Conservation (phyloP, 53 echinoderm and acorn worm genomes). For the Luidia sarsii region DNA sequence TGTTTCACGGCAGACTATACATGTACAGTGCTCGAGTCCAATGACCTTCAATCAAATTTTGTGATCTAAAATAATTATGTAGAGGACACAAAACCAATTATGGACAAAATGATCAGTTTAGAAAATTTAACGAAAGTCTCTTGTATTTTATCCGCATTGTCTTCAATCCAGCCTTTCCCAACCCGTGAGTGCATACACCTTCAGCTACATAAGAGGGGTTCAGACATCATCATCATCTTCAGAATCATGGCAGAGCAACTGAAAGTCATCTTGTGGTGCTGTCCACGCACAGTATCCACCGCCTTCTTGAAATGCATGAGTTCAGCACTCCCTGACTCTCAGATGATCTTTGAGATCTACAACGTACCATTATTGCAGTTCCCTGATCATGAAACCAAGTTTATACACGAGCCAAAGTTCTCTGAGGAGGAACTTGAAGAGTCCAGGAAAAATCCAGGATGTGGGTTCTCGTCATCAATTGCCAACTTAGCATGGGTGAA, state of each 20-base stretch:
- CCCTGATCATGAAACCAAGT: neutral
- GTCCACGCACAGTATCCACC: neutral
- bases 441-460: neutral
- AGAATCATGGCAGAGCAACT: neutral
- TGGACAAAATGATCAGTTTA: neutral
- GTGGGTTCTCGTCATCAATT: neutral
- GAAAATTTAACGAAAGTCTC: neutral
- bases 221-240: neutral
- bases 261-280: neutral
- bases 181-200: neutral
- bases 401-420: neutral
- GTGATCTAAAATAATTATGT: neutral
- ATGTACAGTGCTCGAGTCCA: no score
- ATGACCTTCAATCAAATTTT: no score
- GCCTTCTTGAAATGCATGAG: constrained; percentile 16
- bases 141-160: neutral
- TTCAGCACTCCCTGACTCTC: constrained; percentile 8
- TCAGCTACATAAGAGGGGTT: neutral
- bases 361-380: neutral
- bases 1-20: no score
- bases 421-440: neutral
- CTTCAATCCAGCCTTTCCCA: neutral
- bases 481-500: neutral
- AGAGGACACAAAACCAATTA: neutral
- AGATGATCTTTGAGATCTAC: constrained; percentile 23